phyloP scores from a whole-genome alignment of 2,113 vertebrate genomes.

The Ginglymostoma cirratum region DNA sequence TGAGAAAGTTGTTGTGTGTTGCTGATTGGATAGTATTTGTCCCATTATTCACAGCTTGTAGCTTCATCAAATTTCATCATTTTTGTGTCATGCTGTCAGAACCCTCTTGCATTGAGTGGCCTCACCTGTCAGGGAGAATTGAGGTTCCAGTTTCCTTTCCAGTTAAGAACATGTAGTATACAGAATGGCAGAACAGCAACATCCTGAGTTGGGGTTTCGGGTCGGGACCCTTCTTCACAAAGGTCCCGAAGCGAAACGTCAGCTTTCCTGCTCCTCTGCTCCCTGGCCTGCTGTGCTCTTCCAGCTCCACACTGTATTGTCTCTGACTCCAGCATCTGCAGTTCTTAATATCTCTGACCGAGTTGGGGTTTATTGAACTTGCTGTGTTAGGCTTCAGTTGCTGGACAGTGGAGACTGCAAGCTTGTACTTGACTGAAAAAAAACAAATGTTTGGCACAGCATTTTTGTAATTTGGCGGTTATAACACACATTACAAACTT shows the following conservation, averaged over 20 bases:
- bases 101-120: background rate
- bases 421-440: background rate
- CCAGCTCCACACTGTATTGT: too few species aligned
- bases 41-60: too few species aligned
- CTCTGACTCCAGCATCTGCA: too few species aligned
- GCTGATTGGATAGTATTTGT: too few species aligned
- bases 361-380: background rate
- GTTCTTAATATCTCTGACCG: background rate
- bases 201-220: background rate
- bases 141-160: background rate
- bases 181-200: background rate
- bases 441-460: background rate
- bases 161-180: background rate
- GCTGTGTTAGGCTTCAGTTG: background rate
- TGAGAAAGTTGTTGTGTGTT: too few species aligned
- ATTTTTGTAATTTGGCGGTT: background rate
- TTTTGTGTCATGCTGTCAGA: background rate
- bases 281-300: too few species aligned
- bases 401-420: background rate
- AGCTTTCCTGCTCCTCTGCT: too few species aligned
- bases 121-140: background rate
- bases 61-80: background rate
- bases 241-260: too few species aligned
- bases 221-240: too few species aligned
- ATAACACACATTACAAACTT: background rate